Base-by-base conservation (phyloP, 1,140 invertebrate genomes). In the Maconellicoccus hirsutus region DNA sequence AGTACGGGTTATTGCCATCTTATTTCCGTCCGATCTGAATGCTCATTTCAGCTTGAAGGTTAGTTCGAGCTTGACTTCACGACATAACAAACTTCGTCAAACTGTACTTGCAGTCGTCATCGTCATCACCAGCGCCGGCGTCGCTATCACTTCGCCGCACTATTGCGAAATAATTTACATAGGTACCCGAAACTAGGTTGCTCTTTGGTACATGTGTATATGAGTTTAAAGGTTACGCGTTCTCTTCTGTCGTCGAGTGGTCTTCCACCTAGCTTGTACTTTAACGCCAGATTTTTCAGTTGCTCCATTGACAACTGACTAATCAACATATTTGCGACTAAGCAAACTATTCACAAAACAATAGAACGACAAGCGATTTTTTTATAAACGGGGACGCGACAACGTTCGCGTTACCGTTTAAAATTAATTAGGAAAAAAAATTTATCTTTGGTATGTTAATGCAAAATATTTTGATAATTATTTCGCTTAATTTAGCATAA, bases 11-110 rank as follows among this genome's bases (percentile, higher is more conserved):
- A 26, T 66, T 66, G 61, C 61, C 61, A 26, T 66, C 61, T 66
- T 66, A 66, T 66, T 66, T 66, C 61, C 61, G 61, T 23, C 61
- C 22, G 61, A 23, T 66, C 61, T 66, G 61, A 66, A 66, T 66
- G 61, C 61, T 66, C 61, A 66, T 19, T 26, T 66, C 25, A 66
- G 22, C 61, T 26, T 66, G 61, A 66, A 66, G 61, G 61, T 66
- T 66, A 66, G 10, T 66, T 66, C 19, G 61, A 66, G 61, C 61
- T 66, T 66, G 61, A 66, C 22, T 66, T 66, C 22, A 66, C 61
- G 61, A 66, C 21, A 66, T 66, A 66, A 66, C 42, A 52, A 19
- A 52, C 42, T 52, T 16, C 16, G 3, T 12, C 12, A 33, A 6
- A 33, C 12, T 6, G 29, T 6, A 3, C 4, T 33, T 12, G 29